phyloP scores from a whole-genome alignment of 2,113 vertebrate genomes.

The Gobiocypris rarus region DNA sequence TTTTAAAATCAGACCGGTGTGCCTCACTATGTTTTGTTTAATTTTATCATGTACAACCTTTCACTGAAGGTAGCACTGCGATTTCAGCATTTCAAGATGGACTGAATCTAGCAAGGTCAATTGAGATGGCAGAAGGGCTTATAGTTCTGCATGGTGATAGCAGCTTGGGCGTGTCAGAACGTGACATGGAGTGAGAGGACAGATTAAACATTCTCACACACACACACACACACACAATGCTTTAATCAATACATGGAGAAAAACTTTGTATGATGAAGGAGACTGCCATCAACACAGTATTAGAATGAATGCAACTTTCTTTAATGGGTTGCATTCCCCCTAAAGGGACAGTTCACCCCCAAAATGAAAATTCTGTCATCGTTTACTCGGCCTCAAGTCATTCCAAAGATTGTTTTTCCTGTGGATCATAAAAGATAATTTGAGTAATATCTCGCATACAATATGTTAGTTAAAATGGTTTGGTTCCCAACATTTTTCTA shows the following conservation, averaged over 20 bases:
- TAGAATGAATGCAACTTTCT: neutral
- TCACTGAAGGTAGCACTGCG: neutral
- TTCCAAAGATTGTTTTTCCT: neutral
- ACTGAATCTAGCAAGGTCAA: conserved; percentile 7
- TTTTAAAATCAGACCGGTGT: neutral
- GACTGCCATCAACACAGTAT: neutral
- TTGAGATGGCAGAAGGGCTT: conserved; percentile 15
- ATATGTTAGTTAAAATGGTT: too few relatives aligned
- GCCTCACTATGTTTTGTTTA: neutral
- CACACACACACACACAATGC: neutral
- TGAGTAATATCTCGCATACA: neutral
- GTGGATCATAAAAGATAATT: neutral
- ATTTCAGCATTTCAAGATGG: neutral
- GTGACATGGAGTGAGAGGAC: conserved; percentile 52
- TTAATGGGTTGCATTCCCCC: neutral
- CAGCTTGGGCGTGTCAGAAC: conserved; percentile 50
- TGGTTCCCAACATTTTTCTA: too few relatives aligned
- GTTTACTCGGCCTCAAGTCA: too few relatives aligned
- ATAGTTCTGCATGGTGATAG: conserved; percentile 37
- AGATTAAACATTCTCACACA: conserved; percentile 35
- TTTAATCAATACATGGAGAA: conserved; percentile 47
- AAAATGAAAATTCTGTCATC: neutral
- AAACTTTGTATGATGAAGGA: conserved; percentile 26
- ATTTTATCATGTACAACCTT: neutral
- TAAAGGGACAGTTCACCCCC: neutral